Evolutionary conservation across 1,140 invertebrate genomes (phyloP).

Genomic region (Apis cerana): DNA sequence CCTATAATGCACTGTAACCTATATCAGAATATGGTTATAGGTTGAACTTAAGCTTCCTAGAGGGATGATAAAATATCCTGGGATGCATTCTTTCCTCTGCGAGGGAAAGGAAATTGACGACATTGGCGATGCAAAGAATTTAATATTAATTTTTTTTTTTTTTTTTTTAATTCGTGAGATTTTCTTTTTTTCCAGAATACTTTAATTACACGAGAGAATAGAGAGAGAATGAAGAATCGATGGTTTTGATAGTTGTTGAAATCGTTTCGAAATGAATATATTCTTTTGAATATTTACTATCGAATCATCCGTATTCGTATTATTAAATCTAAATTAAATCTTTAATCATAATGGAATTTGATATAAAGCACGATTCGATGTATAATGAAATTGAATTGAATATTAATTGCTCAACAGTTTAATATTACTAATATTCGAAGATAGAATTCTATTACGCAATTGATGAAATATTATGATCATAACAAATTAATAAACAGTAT

Average conservation of each 20-base stretch:
- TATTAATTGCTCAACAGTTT: background rate
- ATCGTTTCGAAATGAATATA: too few species aligned
- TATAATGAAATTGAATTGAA: background rate
- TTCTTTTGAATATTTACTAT: background rate
- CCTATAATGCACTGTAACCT: background rate
- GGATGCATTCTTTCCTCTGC: too few species aligned
- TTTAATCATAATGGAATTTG: background rate
- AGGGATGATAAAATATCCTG: background rate
- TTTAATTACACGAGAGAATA: too few species aligned
- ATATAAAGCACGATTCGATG: background rate
- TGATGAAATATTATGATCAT: background rate
- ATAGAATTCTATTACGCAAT: background rate
- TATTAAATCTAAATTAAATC: background rate
- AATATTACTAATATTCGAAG: background rate
- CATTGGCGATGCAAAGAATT: too few species aligned
- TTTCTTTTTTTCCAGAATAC: too few species aligned
- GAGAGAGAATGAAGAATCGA: too few species aligned
- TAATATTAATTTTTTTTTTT: too few species aligned
- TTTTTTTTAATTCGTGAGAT: too few species aligned
- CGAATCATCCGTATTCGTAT: background rate
- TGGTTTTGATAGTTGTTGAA: too few species aligned
- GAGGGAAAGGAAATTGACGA: too few species aligned
- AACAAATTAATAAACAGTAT: background rate
- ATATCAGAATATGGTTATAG: background rate
- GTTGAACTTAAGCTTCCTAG: background rate